Evolutionary conservation across 2,888 invertebrate genomes (phyloP).

Genomic region (Trimorus sp.): DNA sequence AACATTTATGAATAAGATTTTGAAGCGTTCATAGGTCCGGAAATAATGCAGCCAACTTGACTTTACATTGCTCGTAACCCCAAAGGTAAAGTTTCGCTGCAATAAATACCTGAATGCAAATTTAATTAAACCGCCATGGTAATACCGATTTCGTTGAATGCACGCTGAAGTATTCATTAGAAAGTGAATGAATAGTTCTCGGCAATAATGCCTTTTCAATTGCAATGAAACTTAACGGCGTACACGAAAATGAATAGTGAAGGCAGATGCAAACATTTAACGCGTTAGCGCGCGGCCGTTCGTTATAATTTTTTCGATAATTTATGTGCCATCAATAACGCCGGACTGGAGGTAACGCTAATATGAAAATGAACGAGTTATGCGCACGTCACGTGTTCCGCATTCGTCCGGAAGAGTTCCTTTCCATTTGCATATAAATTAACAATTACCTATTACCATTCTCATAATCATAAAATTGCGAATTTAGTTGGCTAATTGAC

Average conservation of each 20-base stretch:
- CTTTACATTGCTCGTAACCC: too few relatives aligned
- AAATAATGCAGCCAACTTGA: too few relatives aligned
- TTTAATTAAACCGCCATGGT: too few relatives aligned
- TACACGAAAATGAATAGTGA: conserved; percentile 2
- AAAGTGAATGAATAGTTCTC: too few relatives aligned
- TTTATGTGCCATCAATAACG: conserved; percentile 29
- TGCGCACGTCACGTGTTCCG: conserved; percentile 25
- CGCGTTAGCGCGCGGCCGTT: background rate
- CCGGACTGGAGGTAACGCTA: conserved; percentile 1
- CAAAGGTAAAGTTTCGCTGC: too few relatives aligned
- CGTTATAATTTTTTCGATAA: conserved; percentile 26
- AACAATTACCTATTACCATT: conserved; percentile 33
- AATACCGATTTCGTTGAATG: too few relatives aligned
- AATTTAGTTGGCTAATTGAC: conserved; percentile 19
- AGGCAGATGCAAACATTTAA: background rate
- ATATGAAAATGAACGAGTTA: conserved; percentile 33
- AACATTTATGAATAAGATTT: too few relatives aligned
- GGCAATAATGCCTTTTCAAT: too few relatives aligned
- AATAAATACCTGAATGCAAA: too few relatives aligned
- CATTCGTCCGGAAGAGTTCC: conserved; percentile 1
- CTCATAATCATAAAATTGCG: conserved; percentile 23
- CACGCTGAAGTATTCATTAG: too few relatives aligned
- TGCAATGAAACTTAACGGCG: too few relatives aligned
- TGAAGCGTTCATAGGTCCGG: too few relatives aligned
- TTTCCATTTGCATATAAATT: conserved; percentile 41